Evolutionary conservation across 2,888 invertebrate species (phyloP).

Genomic region (Amblyjoppa proteus): DNA sequence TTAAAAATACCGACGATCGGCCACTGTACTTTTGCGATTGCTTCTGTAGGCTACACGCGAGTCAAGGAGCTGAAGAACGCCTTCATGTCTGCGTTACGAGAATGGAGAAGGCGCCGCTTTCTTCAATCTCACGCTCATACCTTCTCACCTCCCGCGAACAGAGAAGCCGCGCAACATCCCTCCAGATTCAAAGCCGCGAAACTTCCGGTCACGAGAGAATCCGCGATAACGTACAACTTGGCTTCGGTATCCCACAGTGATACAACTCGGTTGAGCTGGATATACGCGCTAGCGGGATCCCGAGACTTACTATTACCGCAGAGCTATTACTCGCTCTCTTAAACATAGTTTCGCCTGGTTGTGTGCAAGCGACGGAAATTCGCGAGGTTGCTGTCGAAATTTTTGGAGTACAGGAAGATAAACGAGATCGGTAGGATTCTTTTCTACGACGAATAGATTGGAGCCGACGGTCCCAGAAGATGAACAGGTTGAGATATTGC

Average conservation of each 20-base stretch:
- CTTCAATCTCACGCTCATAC: background rate
- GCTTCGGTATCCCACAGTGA: slow-evolving; percentile 49
- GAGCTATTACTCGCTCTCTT: slow-evolving; percentile 51
- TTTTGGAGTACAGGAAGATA: background rate
- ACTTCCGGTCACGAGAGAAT: slow-evolving; percentile 69
- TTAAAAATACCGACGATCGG: too few relatives aligned
- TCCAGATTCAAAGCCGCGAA: slow-evolving; percentile 49
- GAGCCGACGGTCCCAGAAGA: background rate
- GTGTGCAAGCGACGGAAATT: slow-evolving; percentile 10
- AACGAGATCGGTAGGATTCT: background rate
- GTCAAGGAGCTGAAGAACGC: background rate
- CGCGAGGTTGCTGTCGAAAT: background rate
- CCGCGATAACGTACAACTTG: slow-evolving; percentile 68
- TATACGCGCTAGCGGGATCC: slow-evolving; percentile 21
- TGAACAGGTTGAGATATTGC: background rate
- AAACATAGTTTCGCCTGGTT: slow-evolving; percentile 22
- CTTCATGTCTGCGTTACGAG: background rate
- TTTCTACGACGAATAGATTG: background rate
- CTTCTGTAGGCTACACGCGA: background rate
- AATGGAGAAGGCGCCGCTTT: background rate
- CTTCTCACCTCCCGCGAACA: slow-evolving; percentile 28
- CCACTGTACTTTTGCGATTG: too few relatives aligned
- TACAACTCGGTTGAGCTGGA: slow-evolving; percentile 9
- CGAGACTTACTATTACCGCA: slow-evolving; percentile 62
- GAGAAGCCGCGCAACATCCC: slow-evolving; percentile 58